Conservation (phyloP, 2,797 vertebrate genomes). For the Enteromius radiatus region DNA sequence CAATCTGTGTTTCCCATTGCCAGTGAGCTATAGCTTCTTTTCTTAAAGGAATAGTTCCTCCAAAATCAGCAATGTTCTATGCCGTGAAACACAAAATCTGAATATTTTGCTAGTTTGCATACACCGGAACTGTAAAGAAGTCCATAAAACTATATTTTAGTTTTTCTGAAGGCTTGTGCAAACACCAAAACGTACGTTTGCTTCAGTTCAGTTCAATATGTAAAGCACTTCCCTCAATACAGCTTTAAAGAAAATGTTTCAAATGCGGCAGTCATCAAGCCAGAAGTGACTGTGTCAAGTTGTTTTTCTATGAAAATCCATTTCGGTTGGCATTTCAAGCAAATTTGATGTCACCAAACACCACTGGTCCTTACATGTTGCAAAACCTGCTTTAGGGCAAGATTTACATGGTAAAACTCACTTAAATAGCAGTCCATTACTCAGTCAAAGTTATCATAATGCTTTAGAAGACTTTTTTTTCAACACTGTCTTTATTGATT, state of each 20-base stretch:
- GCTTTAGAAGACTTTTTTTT: too few relatives aligned
- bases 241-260: neutral
- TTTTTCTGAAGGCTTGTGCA: neutral
- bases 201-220: neutral
- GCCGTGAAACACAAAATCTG: neutral
- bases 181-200: neutral
- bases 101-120: too few relatives aligned
- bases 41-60: neutral
- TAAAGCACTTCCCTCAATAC: neutral
- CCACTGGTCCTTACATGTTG: neutral
- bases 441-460: neutral
- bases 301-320: neutral
- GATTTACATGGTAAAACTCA: neutral
- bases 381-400: neutral
- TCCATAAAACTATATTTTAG: neutral
- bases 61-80: neutral
- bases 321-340: slow-evolving; percentile 3
- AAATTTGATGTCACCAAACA: neutral
- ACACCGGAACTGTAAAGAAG: neutral
- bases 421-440: neutral
- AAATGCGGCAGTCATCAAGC: neutral
- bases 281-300: neutral
- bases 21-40: slow-evolving; percentile 34
- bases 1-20: slow-evolving; percentile 20
- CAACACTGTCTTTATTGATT: too few relatives aligned